phyloP scores from a whole-genome alignment of 2,113 vertebrate species.

The Percina caprodes region DNA sequence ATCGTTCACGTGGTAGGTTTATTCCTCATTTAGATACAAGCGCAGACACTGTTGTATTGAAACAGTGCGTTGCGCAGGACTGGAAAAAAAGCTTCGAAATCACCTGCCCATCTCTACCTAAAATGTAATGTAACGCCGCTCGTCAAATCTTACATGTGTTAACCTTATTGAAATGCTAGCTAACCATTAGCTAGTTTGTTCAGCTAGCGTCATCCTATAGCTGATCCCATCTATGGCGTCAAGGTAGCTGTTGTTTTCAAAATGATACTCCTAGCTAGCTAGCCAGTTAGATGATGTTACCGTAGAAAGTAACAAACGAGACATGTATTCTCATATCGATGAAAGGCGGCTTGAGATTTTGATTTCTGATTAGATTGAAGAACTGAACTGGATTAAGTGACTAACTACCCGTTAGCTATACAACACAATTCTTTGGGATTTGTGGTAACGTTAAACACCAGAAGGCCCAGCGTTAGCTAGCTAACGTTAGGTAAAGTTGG shows the following conservation, averaged over 20 bases:
- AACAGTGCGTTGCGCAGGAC: too few species aligned
- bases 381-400: not conserved
- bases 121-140: not conserved
- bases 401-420: not conserved
- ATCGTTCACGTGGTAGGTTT: too few species aligned
- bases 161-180: conserved; percentile 21
- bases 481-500: too few species aligned
- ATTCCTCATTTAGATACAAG: too few species aligned
- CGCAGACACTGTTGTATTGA: too few species aligned
- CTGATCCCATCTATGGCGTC: too few species aligned
- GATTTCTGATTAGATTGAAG: not conserved
- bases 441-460: conserved; percentile 46
- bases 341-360: not conserved
- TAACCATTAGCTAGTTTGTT: conserved; percentile 51
- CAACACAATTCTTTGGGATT: conserved; percentile 3
- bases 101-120: too few species aligned
- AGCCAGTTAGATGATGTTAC: not conserved
- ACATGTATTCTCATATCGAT: not conserved
- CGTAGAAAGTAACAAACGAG: too few species aligned
- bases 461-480: conserved; percentile 34
- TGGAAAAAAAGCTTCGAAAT: too few species aligned
- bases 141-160: not conserved
- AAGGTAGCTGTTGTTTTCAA: conserved; percentile 64
- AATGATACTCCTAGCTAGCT: not conserved
- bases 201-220: conserved; percentile 25